phyloP scores from a whole-genome alignment of 2,888 invertebrate species.

The Drosophila meridiana region DNA sequence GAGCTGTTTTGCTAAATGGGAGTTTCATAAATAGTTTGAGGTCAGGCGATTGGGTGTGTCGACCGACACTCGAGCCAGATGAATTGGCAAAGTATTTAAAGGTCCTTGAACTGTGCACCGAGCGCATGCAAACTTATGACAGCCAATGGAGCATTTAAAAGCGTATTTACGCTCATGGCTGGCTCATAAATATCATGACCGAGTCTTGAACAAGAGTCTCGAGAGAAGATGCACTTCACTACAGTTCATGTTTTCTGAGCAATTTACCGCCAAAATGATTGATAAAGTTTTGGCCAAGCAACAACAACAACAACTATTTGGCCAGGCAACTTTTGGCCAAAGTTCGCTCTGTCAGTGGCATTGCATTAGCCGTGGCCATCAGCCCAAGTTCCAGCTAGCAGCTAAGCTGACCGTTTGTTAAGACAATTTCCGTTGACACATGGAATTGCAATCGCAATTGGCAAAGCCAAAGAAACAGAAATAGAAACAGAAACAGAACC shows the following conservation, averaged over 20 bases:
- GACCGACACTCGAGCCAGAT: conserved; percentile 60
- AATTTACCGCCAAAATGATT: conserved; percentile 84
- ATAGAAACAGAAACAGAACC: not conserved
- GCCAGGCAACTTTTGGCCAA: conserved; percentile 39
- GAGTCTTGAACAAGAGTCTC: conserved; percentile 11
- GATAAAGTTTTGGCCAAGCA: conserved; percentile 78
- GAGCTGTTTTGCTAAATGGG: conserved; percentile 25
- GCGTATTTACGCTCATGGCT: conserved; percentile 14
- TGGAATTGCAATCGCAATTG: conserved; percentile 68
- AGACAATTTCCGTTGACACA: conserved; percentile 79
- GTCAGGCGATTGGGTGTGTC: conserved; percentile 49
- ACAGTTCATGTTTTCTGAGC: conserved; percentile 77
- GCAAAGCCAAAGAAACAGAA: conserved; percentile 18
- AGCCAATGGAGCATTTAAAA: conserved; percentile 45
- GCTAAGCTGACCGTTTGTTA: conserved; percentile 52
- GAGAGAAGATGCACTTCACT: conserved; percentile 11
- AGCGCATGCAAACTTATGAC: conserved; percentile 41
- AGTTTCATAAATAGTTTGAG: conserved; percentile 63
- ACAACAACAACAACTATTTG: conserved; percentile 35
- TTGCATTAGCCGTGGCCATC: conserved; percentile 60
- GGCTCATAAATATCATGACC: conserved; percentile 30
- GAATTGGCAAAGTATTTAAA: conserved; percentile 69
- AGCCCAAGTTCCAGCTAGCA: conserved; percentile 52
- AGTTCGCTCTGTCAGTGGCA: conserved; percentile 44
- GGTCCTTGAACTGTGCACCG: conserved; percentile 34